Percentiles rank a stretch among this genome's conserved stretches.
phyloP scores from a whole-genome alignment of 2,888 invertebrate species.

The Metacarcinus magister region DNA sequence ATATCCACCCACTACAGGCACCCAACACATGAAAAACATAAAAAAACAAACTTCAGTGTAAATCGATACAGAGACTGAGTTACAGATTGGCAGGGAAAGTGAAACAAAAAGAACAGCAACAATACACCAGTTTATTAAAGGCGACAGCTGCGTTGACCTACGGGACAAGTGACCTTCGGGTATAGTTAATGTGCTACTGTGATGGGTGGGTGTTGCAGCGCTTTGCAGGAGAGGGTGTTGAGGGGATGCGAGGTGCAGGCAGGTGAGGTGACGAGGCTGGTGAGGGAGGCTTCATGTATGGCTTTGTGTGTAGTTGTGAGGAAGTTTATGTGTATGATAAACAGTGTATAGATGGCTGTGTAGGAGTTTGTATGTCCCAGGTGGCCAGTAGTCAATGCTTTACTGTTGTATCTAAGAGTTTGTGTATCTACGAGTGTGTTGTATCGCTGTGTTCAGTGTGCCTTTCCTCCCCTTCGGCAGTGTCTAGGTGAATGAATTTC shows the following conservation, averaged over 20 bases:
- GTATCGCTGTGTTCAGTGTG: background rate
- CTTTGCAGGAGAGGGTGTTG: background rate
- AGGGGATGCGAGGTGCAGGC: background rate
- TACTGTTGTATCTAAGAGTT: background rate
- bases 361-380: background rate
- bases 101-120: background rate
- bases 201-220: background rate
- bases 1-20: background rate
- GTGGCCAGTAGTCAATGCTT: too few relatives aligned
- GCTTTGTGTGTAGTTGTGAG: background rate
- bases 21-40: background rate
- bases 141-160: background rate
- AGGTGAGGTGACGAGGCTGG: background rate
- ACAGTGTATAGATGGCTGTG: background rate
- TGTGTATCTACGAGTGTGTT: background rate
- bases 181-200: slow-evolving; percentile 1
- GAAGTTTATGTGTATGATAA: background rate
- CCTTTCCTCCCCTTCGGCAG: too few relatives aligned
- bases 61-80: slow-evolving; percentile 3
- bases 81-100: slow-evolving; percentile 12
- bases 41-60: background rate
- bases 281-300: background rate
- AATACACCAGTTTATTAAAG: background rate
- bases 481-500: background rate
- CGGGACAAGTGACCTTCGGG: background rate